Evolutionary conservation across 2,113 vertebrate genomes (phyloP).

Genomic region (Phoenicopterus ruber): DNA sequence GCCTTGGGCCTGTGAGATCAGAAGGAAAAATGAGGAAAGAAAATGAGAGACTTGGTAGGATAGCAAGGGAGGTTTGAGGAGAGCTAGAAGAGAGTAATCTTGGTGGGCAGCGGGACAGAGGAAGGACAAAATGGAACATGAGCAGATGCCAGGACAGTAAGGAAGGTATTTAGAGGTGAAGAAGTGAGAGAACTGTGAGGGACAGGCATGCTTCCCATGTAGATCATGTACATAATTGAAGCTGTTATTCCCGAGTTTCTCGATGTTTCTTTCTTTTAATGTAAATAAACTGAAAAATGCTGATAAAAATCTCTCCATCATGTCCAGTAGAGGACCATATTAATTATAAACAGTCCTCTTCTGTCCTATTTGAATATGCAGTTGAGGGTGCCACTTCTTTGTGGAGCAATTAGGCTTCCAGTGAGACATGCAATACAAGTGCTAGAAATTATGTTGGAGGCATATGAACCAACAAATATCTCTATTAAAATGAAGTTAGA

Average conservation of each 20-base stretch:
- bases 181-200: neutral
- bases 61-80: neutral
- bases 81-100: neutral
- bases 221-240: neutral
- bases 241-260: neutral
- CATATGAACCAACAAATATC: neutral
- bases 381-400: neutral
- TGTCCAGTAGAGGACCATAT: neutral
- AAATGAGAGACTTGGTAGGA: neutral
- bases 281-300: neutral
- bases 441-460: neutral
- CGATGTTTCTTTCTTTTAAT: neutral
- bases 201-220: neutral
- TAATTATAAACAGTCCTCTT: neutral
- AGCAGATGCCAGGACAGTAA: neutral
- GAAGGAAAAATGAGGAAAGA: neutral
- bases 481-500: neutral
- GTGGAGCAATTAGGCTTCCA: neutral
- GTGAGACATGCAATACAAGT: neutral
- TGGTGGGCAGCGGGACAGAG: neutral
- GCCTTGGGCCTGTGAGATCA: neutral
- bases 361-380: neutral
- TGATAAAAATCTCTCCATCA: neutral
- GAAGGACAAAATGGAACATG: neutral
- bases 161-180: neutral